Evolutionary conservation across 1,140 invertebrate genomes (phyloP).

Genomic region (Aphelinus certus): DNA sequence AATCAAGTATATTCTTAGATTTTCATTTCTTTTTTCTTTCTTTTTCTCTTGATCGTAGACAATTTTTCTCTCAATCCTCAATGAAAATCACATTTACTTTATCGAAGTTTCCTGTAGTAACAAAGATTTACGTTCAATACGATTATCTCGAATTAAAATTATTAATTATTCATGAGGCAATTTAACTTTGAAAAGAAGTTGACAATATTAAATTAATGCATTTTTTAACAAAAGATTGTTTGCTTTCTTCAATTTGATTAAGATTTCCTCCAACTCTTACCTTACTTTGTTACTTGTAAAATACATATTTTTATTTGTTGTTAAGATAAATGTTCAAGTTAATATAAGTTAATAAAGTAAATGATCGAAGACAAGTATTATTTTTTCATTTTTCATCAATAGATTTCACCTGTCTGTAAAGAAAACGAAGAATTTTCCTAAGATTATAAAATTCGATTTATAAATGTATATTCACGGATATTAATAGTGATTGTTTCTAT

Average conservation of each 20-base stretch:
- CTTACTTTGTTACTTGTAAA: constrained; percentile 36
- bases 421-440: constrained; percentile 3
- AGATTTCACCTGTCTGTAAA: constrained; percentile 41
- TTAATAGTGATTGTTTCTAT: constrained; percentile 29
- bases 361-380: constrained; percentile 25
- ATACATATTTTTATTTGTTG: constrained; percentile 35
- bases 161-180: constrained; percentile 6
- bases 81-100: background rate
- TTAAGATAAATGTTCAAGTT: constrained; percentile 25
- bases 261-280: constrained; percentile 1
- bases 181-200: too few relatives aligned
- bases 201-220: too few relatives aligned
- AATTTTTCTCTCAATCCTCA: too few relatives aligned
- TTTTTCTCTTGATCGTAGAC: background rate
- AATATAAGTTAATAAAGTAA: constrained; percentile 34
- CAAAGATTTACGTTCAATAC: constrained; percentile 9
- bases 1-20: background rate
- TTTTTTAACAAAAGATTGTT: too few relatives aligned
- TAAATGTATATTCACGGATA: constrained; percentile 29
- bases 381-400: constrained; percentile 21
- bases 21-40: background rate
- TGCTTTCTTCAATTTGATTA: too few relatives aligned
- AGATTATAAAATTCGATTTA: constrained; percentile 2
- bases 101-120: background rate
- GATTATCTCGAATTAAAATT: constrained; percentile 27